phyloP scores from a whole-genome alignment of 1,140 invertebrate genomes.

The Euwallacea fornicatus region DNA sequence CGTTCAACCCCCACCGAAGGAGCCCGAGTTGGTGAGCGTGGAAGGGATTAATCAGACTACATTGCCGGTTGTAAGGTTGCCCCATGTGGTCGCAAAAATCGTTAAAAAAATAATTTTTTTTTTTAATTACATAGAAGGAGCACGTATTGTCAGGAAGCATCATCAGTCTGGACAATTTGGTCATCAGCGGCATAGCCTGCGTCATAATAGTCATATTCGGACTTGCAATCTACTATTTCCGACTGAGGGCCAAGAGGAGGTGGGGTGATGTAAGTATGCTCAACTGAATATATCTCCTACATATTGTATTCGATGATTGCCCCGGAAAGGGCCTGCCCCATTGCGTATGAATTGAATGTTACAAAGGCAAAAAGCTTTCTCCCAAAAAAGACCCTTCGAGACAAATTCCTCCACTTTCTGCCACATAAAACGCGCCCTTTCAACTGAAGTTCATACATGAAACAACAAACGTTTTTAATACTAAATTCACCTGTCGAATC shows the following conservation, averaged over 20 bases:
- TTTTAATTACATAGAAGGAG: conserved; percentile 3
- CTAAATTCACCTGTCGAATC: too few species aligned
- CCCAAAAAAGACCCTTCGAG: too few species aligned
- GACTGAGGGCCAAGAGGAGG: conserved; percentile 8
- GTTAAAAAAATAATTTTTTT: neutral
- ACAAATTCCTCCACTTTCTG: too few species aligned
- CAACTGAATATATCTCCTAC: too few species aligned
- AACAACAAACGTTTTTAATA: too few species aligned
- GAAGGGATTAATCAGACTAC: conserved; percentile 2
- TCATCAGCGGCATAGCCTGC: neutral
- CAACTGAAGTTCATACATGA: too few species aligned
- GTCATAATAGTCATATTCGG: neutral
- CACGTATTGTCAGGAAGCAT: neutral
- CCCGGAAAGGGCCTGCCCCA: too few species aligned
- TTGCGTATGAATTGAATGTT: too few species aligned
- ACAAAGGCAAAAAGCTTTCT: too few species aligned
- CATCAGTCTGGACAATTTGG: conserved; percentile 6
- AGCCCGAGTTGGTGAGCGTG: too few species aligned
- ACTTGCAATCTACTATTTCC: conserved; percentile 1
- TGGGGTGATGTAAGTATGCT: neutral
- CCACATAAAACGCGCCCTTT: too few species aligned
- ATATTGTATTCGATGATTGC: too few species aligned
- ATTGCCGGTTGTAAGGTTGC: neutral
- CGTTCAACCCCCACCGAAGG: conserved; percentile 8
- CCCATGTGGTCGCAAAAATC: neutral